Evolutionary conservation across 92 coral and sea anemone genomes (phyloP).

Genomic region (Bergia sp.): DNA sequence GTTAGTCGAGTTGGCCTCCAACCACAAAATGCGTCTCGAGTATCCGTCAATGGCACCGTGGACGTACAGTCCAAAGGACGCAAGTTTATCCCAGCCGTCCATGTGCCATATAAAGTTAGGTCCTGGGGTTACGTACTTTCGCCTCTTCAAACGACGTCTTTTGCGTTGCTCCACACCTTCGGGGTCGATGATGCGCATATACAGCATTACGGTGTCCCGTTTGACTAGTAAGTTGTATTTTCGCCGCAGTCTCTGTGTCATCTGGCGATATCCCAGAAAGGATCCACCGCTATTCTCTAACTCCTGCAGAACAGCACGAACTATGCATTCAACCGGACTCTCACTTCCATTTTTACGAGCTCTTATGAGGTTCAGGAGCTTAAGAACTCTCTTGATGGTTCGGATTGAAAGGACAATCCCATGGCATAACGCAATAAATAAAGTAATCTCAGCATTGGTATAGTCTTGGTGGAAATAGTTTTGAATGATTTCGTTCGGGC

Average conservation of each 20-base stretch:
- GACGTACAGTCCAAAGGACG: constrained; percentile 35
- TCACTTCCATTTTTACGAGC: too few relatives aligned
- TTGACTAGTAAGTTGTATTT: constrained; percentile 46
- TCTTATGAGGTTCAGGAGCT: too few relatives aligned
- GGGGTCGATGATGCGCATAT: constrained; percentile 52
- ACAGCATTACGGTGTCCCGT: constrained; percentile 54
- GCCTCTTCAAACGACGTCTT: constrained; percentile 38
- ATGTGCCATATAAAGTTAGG: constrained; percentile 54
- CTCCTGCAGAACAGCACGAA: too few relatives aligned
- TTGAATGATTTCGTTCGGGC: too few relatives aligned
- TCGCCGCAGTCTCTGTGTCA: constrained; percentile 48
- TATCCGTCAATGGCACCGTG: constrained; percentile 55
- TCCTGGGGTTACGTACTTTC: constrained; percentile 46
- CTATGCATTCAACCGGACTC: too few relatives aligned
- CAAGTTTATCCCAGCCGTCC: constrained; percentile 56
- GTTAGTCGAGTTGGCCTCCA: constrained; percentile 45
- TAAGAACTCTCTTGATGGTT: too few relatives aligned
- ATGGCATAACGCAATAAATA: too few relatives aligned
- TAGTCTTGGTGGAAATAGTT: too few relatives aligned
- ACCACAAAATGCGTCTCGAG: constrained; percentile 55
- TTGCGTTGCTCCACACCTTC: constrained; percentile 57
- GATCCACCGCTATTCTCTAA: constrained; percentile 48
- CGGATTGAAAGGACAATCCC: too few relatives aligned
- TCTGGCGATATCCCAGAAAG: constrained; percentile 55
- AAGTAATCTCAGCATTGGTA: too few relatives aligned